These are phyloP conservation scores for Chymomyza costata DNA, from an alignment of 1,140 invertebrate species.

Conservation along the genomic window DNA sequence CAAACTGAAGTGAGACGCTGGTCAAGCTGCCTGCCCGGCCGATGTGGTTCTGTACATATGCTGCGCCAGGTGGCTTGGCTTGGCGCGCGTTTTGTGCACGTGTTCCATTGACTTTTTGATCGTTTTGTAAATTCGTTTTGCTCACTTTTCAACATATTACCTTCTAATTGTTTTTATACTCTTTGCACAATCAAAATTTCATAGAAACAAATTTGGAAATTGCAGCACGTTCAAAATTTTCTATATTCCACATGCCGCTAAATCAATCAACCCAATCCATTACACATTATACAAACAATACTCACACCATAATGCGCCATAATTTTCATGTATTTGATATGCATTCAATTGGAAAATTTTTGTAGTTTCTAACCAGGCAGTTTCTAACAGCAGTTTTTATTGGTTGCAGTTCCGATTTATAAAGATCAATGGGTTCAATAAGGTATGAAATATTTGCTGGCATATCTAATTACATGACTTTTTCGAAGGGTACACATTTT, in stretches of 20 bases:
- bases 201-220: constrained; percentile 34
- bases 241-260: not conserved
- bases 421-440: no score
- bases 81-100: constrained; percentile 58
- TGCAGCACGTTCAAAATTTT: constrained; percentile 44
- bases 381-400: no score
- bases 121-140: constrained; percentile 76
- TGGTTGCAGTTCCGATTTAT: no score
- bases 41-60: constrained; percentile 6
- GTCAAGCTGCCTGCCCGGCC: constrained; percentile 26
- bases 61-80: constrained; percentile 19
- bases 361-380: constrained; percentile 20
- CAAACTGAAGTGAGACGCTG: constrained; percentile 51
- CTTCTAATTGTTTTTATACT: constrained; percentile 47
- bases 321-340: no score
- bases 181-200: no score
- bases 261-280: not conserved
- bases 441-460: no score
- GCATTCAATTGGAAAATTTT: no score
- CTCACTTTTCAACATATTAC: constrained; percentile 78
- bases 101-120: constrained; percentile 53
- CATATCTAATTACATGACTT: no score
- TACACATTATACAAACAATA: no score
- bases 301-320: no score
- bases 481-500: no score